phyloP scores from a whole-genome alignment of 2,888 invertebrate species.

The Nomada lathburiana region DNA sequence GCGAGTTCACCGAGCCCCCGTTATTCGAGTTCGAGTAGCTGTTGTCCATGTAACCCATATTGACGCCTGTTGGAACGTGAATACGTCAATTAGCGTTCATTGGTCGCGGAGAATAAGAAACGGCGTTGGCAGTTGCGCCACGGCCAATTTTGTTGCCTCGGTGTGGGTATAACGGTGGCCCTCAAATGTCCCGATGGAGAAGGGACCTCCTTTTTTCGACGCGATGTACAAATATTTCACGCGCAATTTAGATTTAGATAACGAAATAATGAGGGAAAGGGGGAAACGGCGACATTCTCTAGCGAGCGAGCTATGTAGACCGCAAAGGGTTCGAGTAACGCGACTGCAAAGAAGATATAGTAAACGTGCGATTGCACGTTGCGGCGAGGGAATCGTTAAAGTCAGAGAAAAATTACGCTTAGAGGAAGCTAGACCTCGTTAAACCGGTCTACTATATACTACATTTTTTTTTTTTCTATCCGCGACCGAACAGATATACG shows the following conservation, averaged over 20 bases:
- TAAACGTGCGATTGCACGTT: conserved; percentile 29
- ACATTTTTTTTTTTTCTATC: conserved; percentile 5
- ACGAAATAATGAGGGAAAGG: too few species aligned
- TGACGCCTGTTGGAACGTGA: conserved; percentile 88
- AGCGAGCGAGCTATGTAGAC: too few species aligned
- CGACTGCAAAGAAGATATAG: conserved; percentile 20
- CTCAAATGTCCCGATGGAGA: too few species aligned
- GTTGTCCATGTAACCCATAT: conserved; percentile 96
- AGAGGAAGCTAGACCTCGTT: conserved; percentile 42
- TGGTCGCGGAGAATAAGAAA: neutral
- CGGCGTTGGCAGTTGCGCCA: too few species aligned
- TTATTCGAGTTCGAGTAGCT: conserved; percentile 97
- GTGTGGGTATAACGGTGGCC: neutral
- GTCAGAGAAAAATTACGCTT: conserved; percentile 28
- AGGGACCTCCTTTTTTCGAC: too few species aligned
- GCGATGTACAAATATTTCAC: too few species aligned
- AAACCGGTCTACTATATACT: conserved; percentile 32
- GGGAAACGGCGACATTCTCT: too few species aligned
- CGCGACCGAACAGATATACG: conserved; percentile 1
- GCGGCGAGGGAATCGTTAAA: conserved; percentile 21
- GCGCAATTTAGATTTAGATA: too few species aligned
- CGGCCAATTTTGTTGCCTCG: too few species aligned
- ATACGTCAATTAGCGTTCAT: conserved; percentile 13
- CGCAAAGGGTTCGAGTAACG: neutral
- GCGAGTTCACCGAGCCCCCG: conserved; percentile 97